phyloP scores from a whole-genome alignment of 2,888 invertebrate species.

The Caenorhabditis auriculariae region DNA sequence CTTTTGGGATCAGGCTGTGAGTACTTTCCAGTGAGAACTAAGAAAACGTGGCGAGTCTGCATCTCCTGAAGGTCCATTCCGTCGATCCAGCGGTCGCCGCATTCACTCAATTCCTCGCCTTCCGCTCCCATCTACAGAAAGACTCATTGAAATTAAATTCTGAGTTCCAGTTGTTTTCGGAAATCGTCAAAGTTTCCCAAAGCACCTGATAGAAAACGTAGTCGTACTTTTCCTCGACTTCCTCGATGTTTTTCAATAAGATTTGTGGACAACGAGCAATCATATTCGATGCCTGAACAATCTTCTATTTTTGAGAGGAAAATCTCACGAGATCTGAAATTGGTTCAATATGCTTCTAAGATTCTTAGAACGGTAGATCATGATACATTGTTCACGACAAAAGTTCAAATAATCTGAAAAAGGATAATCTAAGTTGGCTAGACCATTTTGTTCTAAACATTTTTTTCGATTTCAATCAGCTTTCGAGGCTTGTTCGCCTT shows the following conservation, averaged over 20 bases:
- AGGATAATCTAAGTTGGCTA: too few relatives aligned
- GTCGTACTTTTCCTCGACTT: conserved; percentile 57
- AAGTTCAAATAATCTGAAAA: too few relatives aligned
- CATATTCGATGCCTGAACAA: conserved; percentile 36
- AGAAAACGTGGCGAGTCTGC: conserved; percentile 41
- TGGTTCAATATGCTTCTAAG: too few relatives aligned
- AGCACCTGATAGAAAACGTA: conserved; percentile 54
- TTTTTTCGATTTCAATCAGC: too few relatives aligned
- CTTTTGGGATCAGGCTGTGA: conserved; percentile 54
- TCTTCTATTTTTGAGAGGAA: conserved; percentile 1
- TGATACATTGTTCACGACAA: too few relatives aligned
- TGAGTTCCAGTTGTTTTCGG: neutral
- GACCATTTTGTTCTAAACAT: too few relatives aligned
- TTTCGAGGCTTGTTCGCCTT: too few relatives aligned
- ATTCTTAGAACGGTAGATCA: too few relatives aligned
- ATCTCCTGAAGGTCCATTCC: conserved; percentile 31
- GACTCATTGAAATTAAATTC: neutral
- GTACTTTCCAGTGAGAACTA: conserved; percentile 53
- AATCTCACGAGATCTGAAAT: neutral
- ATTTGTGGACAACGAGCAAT: conserved; percentile 43
- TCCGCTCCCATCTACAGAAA: conserved; percentile 58
- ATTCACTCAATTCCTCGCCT: conserved; percentile 43
- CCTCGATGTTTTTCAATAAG: conserved; percentile 49
- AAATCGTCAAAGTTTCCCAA: neutral
- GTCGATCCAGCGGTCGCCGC: conserved; percentile 33